Conservation (phyloP, 2,113 vertebrate genomes). For the Oncorhynchus masou region DNA sequence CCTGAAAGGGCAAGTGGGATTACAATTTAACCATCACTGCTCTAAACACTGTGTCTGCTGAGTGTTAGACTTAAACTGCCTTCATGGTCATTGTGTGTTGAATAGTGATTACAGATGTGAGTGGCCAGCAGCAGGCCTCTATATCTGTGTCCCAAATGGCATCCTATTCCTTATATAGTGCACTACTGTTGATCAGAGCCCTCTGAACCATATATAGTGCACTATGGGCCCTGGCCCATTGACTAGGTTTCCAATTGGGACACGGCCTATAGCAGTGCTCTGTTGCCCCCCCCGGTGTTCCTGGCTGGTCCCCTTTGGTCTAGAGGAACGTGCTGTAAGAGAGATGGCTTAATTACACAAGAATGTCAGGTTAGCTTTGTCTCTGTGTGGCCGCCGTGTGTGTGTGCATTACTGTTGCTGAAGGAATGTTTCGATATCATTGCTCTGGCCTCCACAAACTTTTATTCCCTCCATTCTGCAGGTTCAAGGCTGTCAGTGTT, state of each 20-base stretch:
- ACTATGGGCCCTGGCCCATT: too few species aligned
- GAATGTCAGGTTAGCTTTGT: conserved; percentile 65
- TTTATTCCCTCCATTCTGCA: conserved; percentile 29
- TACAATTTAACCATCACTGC: conserved; percentile 66
- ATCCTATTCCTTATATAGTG: too few species aligned
- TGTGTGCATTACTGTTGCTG: conserved; percentile 31
- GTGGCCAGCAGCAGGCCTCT: conserved; percentile 16
- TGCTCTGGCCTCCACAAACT: conserved; percentile 9
- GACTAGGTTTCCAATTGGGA: too few species aligned
- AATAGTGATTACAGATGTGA: conserved; percentile 66
- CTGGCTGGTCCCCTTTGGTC: conserved; percentile 54
- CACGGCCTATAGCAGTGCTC: too few species aligned
- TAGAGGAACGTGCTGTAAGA: conserved; percentile 57
- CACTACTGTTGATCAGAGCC: conserved; percentile 35
- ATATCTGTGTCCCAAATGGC: not conserved
- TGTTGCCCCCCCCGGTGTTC: conserved; percentile 34
- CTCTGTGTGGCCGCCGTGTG: conserved; percentile 59
- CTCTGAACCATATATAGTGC: too few species aligned
- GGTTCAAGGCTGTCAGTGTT: conserved; percentile 40
- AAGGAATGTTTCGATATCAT: conserved; percentile 7
- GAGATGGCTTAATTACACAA: conserved; percentile 67
- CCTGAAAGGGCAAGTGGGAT: conserved; percentile 71
- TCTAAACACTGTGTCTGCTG: conserved; percentile 59
- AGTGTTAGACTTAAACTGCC: conserved; percentile 66
- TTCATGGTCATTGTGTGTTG: conserved; percentile 58